Base-by-base conservation (phyloP, 1,140 invertebrate species). In the Acyrthosiphon pisum region DNA sequence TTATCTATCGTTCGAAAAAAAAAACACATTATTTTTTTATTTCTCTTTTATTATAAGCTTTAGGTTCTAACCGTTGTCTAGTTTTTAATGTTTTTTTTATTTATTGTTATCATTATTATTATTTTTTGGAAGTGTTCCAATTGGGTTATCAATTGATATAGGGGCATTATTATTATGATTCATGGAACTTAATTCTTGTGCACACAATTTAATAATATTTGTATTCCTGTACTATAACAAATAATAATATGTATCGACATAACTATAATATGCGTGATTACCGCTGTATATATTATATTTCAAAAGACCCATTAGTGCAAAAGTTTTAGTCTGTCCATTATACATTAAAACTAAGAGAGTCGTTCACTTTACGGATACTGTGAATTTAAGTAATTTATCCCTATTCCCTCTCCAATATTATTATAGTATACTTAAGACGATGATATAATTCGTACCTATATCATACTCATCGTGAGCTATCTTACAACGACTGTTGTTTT, bases 31-130 rank as follows among this genome's bases (percentile, higher is more conserved):
- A 81, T 20, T 30, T 46, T 60, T 90, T 90, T 60, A 60, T 60
- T 56, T 35, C 20, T 44, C n/a, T 91, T 87, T 91, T 90, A 50
- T 44, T 90, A 76, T 37, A 93, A 60, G 37, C 50, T 90, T 37
- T 41, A 35, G 37, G 50, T 44, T 93, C 56, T 41, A 60, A 50
- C 26, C 93, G 89, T 44, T 60, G 37, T 90, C 53, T 93, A 76
- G 30, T 44, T 91, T 91, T 91, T 30, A 11, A 93, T 93, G 30
- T 53, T 44, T 35, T 56, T 81, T 50, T 41, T 37, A 30, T 90
- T 60, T 30, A 68, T 60, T 20, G 44, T 89, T 56, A 76, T 76
- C 26, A 37, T 89, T 37, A 89, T 89, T 87, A n/a, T 76, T 53
- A 11, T 41, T 26, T 89, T 41, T 89, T 56, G 88, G 88, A 11